Conservation (phyloP, 2,888 invertebrate genomes). For the Clitarchus hookeri region DNA sequence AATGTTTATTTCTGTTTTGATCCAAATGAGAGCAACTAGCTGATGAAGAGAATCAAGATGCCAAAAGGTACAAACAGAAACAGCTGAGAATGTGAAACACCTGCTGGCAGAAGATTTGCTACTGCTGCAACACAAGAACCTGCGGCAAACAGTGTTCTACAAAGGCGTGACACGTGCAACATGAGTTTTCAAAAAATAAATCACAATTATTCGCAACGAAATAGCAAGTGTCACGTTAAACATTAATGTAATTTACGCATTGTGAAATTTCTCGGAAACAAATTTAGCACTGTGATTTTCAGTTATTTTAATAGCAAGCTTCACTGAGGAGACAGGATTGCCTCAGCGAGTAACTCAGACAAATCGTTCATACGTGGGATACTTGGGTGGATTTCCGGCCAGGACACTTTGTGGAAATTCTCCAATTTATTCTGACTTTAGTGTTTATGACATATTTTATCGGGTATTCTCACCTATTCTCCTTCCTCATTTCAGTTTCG, state of each 20-base stretch:
- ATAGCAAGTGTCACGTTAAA: background rate
- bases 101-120: background rate
- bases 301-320: too few relatives aligned
- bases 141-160: background rate
- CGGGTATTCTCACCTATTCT: too few relatives aligned
- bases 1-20: background rate
- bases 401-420: too few relatives aligned
- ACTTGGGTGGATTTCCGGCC: too few relatives aligned
- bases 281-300: too few relatives aligned
- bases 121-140: background rate
- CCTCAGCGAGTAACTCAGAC: too few relatives aligned
- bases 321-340: too few relatives aligned
- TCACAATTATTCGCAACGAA: background rate
- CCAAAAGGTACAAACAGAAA: background rate
- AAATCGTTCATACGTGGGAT: too few relatives aligned
- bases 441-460: too few relatives aligned
- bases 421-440: too few relatives aligned
- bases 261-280: too few relatives aligned
- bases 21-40: background rate
- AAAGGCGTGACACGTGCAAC: slow-evolving; percentile 14
- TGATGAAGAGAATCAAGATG: background rate
- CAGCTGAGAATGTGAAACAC: background rate
- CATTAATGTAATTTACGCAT: background rate
- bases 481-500: too few relatives aligned
- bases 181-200: background rate